Evolutionary conservation across 2,113 vertebrate genomes (phyloP), one percentile per base, ranked within the genome.

Genomic region (Laticauda colubrina): DNA sequence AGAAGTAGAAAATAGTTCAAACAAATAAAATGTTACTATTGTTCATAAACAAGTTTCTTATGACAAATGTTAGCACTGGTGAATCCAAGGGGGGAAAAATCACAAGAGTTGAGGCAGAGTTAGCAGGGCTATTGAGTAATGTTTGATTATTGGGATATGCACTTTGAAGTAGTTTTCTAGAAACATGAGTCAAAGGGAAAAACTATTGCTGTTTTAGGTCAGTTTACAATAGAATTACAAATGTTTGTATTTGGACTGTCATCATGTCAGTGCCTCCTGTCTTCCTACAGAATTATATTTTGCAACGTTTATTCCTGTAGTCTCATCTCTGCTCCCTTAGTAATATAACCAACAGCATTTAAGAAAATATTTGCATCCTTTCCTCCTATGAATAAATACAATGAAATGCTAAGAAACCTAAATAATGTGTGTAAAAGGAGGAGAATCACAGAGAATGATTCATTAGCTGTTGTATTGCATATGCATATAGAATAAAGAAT

Each of bases 181-280:
- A 94, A 96, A 97, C 95, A 96, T 93, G 96, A 93, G 94, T 90
- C 89, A 94, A 96, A 96, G 96, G 96, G 96, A 95, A 75, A 91
- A 90, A 89, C 12, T 97, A 91, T 85, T 96, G 94, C 94, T 95
- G 92, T 92, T 95, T 95, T 96, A 94, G 91, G 56, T 94, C 93
- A 91, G 54, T 87, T 95, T 96, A 94, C 96, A 96, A 23, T 96
- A 91, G 92, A 96, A 96, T 96, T 97, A 94, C 93, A 94, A 96
- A 95, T 94, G 92, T 89, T 96, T 96, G 90, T 92, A 53, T 88
- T 93, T 75, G 89, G 93, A 94, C 94, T 95, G 91, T 57, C 57
- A 34, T 81, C 69, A 81, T 39, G 69, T 81, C 34, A 43, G n/a
- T 34, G 61, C 20, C n/a, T 24, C 0, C 20, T 34, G 29, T 64